Evolutionary conservation across 2,888 invertebrate species (phyloP).

Genomic region (Drosophila acutilabella): DNA sequence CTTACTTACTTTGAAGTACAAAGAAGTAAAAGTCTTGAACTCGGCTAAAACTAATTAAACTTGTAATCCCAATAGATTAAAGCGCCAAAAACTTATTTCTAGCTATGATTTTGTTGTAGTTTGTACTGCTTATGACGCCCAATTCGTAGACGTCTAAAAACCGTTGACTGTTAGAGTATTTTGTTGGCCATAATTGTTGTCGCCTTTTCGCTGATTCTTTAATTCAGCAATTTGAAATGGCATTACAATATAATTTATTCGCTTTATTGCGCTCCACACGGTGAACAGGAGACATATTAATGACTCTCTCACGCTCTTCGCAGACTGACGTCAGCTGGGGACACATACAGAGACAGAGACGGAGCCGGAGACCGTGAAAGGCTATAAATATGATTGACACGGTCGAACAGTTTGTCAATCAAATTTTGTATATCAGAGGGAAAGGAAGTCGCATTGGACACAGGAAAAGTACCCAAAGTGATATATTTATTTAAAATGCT

Average conservation of each 20-base stretch:
- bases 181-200: constrained; percentile 3
- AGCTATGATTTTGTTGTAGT: neutral
- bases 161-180: constrained; percentile 24
- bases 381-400: constrained; percentile 80
- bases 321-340: constrained; percentile 48
- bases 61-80: neutral
- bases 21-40: no score
- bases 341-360: no score
- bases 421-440: constrained; percentile 59
- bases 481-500: constrained; percentile 47
- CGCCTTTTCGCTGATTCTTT: constrained; percentile 32
- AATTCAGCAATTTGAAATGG: constrained; percentile 63
- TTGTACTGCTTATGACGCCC: neutral
- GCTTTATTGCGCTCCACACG: constrained; percentile 58
- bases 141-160: neutral
- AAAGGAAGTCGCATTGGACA: constrained; percentile 15
- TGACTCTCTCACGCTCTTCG: constrained; percentile 61
- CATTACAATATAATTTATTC: constrained; percentile 78
- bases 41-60: neutral
- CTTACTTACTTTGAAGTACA: no score
- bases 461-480: neutral
- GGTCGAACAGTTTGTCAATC: constrained; percentile 61
- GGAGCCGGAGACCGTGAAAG: constrained; percentile 14
- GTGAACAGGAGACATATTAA: constrained; percentile 64
- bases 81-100: neutral